phyloP scores from a whole-genome alignment of 2,888 invertebrate genomes.

The Apotomis turbidana region DNA sequence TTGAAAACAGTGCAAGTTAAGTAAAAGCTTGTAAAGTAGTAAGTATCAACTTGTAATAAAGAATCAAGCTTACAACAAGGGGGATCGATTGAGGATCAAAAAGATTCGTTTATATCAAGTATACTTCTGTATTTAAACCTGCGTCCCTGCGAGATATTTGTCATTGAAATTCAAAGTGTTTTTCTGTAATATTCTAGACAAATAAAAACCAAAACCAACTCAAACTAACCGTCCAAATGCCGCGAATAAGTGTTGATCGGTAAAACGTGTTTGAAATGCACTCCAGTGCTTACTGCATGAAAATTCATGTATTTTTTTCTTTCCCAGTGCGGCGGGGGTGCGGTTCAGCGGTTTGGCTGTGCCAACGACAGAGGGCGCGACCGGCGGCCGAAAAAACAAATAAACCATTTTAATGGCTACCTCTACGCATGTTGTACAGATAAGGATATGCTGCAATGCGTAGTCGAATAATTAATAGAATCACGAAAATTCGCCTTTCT shows the following conservation, averaged over 20 bases:
- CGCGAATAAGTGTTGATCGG: conserved; percentile 27
- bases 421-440: conserved; percentile 44
- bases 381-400: conserved; percentile 49
- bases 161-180: conserved; percentile 7
- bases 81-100: no score
- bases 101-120: no score
- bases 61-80: no score
- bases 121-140: no score
- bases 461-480: no score
- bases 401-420: conserved; percentile 52
- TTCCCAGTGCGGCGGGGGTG: conserved; percentile 18
- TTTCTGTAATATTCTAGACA: conserved; percentile 3
- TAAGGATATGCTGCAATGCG: neutral
- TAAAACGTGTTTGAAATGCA: conserved; percentile 33
- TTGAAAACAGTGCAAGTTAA: no score
- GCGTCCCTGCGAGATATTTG: neutral
- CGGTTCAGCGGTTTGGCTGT: conserved; percentile 38
- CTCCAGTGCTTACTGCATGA: conserved; percentile 39
- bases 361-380: conserved; percentile 43
- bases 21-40: no score
- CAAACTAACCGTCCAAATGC: conserved; percentile 3
- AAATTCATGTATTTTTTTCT: conserved; percentile 35
- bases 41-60: no score
- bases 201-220: conserved; percentile 12
- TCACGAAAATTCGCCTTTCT: no score